These are phyloP conservation scores for Oxyura jamaicensis DNA, from an alignment of 2,113 vertebrate genomes.

Conservation along the genomic window DNA sequence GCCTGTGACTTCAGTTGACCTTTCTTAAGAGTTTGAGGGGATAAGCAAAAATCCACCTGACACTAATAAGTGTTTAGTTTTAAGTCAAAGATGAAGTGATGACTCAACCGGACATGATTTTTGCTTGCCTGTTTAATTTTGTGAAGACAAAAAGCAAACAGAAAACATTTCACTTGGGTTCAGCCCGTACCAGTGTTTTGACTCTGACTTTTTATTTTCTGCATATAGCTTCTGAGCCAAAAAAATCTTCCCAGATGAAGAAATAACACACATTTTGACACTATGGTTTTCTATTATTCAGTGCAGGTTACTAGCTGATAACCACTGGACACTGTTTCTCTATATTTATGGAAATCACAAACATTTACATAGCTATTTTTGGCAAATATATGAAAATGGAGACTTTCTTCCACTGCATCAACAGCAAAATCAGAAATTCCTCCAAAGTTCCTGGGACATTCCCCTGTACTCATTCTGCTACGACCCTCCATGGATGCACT, in stretches of 20 bases:
- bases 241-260: not conserved
- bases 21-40: not conserved
- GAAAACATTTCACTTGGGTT: not conserved
- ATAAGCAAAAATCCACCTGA: not conserved
- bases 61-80: not conserved
- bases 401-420: not conserved
- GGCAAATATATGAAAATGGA: not conserved
- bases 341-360: not conserved
- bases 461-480: not conserved
- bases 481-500: not conserved
- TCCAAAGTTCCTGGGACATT: not conserved
- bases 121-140: not conserved
- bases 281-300: not conserved
- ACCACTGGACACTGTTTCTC: not conserved
- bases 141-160: not conserved
- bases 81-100: not conserved
- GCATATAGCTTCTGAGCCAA: not conserved
- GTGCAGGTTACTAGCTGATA: not conserved
- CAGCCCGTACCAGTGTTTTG: not conserved
- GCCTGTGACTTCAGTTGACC: not conserved
- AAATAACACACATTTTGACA: rapidly evolving
- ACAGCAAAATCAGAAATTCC: not conserved
- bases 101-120: not conserved
- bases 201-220: not conserved
- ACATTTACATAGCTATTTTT: not conserved